A percentile compares a stretch with the other conserved stretches of the same genome.
Evolutionary conservation across 2,888 invertebrate species (phyloP).

Genomic region (Netelia melanura): DNA sequence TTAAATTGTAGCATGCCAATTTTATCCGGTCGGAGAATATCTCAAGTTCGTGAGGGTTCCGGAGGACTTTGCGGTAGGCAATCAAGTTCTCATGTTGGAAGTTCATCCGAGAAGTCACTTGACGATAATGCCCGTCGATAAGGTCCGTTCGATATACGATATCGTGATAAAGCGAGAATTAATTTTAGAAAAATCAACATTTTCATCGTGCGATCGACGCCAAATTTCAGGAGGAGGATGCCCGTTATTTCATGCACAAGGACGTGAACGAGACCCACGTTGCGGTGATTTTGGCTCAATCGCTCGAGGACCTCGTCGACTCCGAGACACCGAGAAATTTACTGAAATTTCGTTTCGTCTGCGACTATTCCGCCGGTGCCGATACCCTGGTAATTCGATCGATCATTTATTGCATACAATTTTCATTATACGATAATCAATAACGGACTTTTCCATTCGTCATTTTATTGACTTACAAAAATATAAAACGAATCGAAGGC

Average conservation of each 20-base stretch:
- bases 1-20: constrained; percentile 90
- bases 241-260: constrained; percentile 90
- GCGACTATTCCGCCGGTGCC: constrained; percentile 89
- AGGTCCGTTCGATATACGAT: constrained; percentile 80
- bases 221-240: constrained; percentile 88
- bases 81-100: constrained; percentile 91
- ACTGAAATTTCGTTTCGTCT: constrained; percentile 92
- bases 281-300: constrained; percentile 91
- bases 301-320: constrained; percentile 93
- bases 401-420: neutral
- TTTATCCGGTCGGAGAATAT: constrained; percentile 93
- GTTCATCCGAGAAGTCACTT: constrained; percentile 93
- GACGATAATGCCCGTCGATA: constrained; percentile 90
- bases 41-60: constrained; percentile 94
- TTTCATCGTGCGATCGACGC: neutral
- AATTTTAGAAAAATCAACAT: neutral
- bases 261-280: constrained; percentile 92
- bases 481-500: constrained; percentile 35
- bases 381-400: constrained; percentile 86
- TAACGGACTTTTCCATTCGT: neutral
- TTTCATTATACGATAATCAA: neutral
- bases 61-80: constrained; percentile 91
- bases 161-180: neutral
- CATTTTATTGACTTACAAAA: constrained; percentile 1
- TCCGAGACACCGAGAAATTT: constrained; percentile 92